Evolutionary conservation across 2,113 vertebrate species (phyloP), one percentile per base, ranked within the genome.

Genomic region (Strix uralensis): DNA sequence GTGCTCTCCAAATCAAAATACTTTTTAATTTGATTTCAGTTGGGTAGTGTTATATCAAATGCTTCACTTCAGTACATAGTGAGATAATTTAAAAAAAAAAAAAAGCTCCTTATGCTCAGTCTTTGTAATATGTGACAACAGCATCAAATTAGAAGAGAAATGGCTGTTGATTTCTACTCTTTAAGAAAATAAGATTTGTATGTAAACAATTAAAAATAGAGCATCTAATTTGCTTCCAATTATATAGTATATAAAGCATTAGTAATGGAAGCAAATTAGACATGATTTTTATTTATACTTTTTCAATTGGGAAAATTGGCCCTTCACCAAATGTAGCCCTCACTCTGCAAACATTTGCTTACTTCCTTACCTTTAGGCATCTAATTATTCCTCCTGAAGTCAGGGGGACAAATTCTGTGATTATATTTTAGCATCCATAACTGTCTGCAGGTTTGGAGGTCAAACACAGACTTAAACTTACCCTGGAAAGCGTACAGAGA

Each of bases 201-300:
- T 95, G 90, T 96, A 97, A 98, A 96, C 90, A 96, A 95, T 92
- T 95, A 96, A 90, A 97, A 97, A 97, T 95, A 97, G 97, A 97
- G 86, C 86, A 84, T 96, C 80, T 96, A 94, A 97, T 97, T 97
- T 95, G 57, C 81, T 97, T 94, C 83, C 27, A 36, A 91, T 95
- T 89, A 89, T 77, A 87, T 78, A 66, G 55, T 89, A 89, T 84
- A 63, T 94, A 94, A 92, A 94, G 46, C 73, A 67, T 95, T 97
- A 94, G 85, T 92, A 67, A 75, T 93, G 42, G 92, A 92, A 95
- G 55, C 61, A 95, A 90, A 96, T 96, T 86, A 90, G 67, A 62
- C 67, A 77, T 93, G 86, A 77, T 91, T 84, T 93, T 95, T 95
- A 94, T 91, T 93, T 92, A 84, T 91, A 70, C 25, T 16, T 92